Conservation (phyloP, 2,797 vertebrate genomes). For the Alcedo atthis region DNA sequence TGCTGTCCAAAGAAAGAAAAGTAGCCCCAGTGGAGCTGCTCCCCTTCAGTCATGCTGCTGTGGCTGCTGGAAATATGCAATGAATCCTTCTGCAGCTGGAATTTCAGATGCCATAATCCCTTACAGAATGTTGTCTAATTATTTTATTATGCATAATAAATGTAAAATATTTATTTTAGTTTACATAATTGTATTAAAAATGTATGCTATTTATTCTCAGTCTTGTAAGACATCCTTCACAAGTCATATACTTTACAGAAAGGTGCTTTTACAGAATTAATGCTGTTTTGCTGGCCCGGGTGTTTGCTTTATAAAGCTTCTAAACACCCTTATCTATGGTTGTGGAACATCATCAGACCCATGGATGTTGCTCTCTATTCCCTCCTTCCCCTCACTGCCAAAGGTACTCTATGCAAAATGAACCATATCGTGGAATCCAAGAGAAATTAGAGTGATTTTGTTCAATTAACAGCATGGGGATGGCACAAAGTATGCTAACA, state of each 20-base stretch:
- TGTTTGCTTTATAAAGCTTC: conserved; percentile 3
- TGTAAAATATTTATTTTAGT: conserved; percentile 65
- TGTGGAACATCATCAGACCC: not conserved
- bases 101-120: conserved; percentile 35
- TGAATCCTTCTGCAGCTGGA: conserved; percentile 32
- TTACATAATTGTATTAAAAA: conserved; percentile 65
- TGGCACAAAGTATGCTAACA: not conserved
- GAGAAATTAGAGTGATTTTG: not conserved
- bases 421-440: not conserved
- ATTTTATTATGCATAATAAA: conserved; percentile 68
- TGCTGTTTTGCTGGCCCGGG: conserved; percentile 24
- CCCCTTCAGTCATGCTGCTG: conserved; percentile 12
- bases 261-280: conserved; percentile 37
- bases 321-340: not conserved
- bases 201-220: conserved; percentile 46
- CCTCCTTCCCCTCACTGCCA: not conserved
- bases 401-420: not conserved
- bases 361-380: not conserved
- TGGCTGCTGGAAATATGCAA: conserved; percentile 15
- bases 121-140: conserved; percentile 48
- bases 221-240: conserved; percentile 55
- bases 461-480: conserved; percentile 7
- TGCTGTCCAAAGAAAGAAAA: conserved; percentile 67
- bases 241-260: conserved; percentile 47
- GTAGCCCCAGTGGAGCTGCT: conserved; percentile 40